phyloP scores from a whole-genome alignment of 2,888 invertebrate genomes.

The Diaprepes abbreviatus region DNA sequence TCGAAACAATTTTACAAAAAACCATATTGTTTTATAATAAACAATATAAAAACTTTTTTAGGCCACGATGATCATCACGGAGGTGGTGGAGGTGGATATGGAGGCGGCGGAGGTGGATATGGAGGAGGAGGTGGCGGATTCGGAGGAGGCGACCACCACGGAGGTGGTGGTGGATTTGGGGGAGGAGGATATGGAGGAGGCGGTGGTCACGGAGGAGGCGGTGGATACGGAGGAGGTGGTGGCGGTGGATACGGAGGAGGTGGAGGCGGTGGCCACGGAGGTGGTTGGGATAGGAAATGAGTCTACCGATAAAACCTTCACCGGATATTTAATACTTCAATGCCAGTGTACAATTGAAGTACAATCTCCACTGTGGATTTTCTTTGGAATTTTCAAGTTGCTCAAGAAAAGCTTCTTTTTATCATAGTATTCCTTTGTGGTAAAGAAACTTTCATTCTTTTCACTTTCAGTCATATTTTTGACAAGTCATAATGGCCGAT shows the following conservation, averaged over 20 bases:
- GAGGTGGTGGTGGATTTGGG: conserved; percentile 13
- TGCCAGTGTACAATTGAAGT: background rate
- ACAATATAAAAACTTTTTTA: no score
- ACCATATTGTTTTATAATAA: no score
- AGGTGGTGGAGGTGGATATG: conserved; percentile 43
- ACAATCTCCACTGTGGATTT: background rate
- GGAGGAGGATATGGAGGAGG: conserved; percentile 38
- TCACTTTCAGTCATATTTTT: no score
- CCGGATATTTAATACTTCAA: background rate
- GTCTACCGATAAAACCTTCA: background rate
- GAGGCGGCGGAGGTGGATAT: conserved; percentile 2
- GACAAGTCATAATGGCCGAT: no score
- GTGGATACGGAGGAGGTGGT: conserved; percentile 11
- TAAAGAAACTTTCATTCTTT: no score
- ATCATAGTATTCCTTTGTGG: no score
- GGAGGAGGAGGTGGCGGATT: conserved; percentile 9
- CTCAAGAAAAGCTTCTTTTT: background rate
- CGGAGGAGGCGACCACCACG: conserved; percentile 8
- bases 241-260: conserved; percentile 42
- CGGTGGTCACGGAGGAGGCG: conserved; percentile 5
- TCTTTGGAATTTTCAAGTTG: background rate
- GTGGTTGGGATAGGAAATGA: conserved; percentile 44
- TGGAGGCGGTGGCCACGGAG: conserved; percentile 42
- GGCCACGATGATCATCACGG: conserved; percentile 14
- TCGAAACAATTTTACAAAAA: no score